phyloP scores from a whole-genome alignment of 1,140 invertebrate genomes.

The Wiebesia pumilae region DNA sequence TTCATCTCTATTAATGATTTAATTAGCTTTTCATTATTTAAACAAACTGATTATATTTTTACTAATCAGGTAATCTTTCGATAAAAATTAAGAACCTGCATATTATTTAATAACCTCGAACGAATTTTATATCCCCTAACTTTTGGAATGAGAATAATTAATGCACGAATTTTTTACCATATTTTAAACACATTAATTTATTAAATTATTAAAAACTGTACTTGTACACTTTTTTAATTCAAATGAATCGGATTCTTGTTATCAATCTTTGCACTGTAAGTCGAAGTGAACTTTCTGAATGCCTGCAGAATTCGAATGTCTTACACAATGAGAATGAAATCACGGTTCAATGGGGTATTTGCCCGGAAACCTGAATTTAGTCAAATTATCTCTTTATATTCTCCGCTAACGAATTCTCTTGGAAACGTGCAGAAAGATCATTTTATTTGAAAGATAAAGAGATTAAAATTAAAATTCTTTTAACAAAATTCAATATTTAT shows the following conservation, averaged over 20 bases:
- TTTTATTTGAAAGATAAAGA: background rate
- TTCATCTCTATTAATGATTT: too few species aligned
- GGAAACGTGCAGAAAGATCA: background rate
- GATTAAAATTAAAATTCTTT: background rate
- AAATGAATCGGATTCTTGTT: background rate
- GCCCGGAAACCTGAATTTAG: slow-evolving; percentile 5
- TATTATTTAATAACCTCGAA: background rate
- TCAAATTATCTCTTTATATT: slow-evolving; percentile 6
- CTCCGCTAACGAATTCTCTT: background rate
- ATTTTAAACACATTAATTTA: background rate
- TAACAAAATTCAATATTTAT: background rate
- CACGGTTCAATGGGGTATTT: slow-evolving; percentile 1
- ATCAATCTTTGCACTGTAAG: background rate
- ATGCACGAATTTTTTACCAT: background rate
- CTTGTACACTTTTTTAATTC: slow-evolving; percentile 7
- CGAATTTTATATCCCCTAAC: too few species aligned
- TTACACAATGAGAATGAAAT: background rate
- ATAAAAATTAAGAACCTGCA: background rate
- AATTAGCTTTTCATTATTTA: too few species aligned
- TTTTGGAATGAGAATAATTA: too few species aligned
- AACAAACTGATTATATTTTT: too few species aligned
- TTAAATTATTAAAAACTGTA: slow-evolving; percentile 1
- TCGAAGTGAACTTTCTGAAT: background rate
- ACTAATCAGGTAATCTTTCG: background rate
- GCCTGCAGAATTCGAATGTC: background rate